Base-by-base conservation (phyloP, 2,888 invertebrate species). In the Leucophenga maculata region DNA sequence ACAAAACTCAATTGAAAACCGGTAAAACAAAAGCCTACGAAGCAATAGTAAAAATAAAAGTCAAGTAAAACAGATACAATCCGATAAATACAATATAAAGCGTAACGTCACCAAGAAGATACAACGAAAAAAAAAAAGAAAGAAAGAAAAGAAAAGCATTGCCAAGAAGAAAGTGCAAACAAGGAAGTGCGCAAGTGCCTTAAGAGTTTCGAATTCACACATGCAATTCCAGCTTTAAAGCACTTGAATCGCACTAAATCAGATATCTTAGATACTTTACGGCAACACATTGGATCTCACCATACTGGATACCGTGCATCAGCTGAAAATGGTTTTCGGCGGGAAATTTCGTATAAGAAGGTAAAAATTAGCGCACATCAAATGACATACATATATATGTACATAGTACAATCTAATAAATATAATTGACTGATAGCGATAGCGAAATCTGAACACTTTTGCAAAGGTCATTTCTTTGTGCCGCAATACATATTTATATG, bases 331-430 rank as follows among this genome's bases (percentile, higher is more conserved):
- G 88, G 88, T 88, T 77, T 88, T 88, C 81, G 88, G 88, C 79
- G 89, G 88, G 82, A 87, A 88, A 82, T 88, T 88, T 86, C 88
- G 88, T 77, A 86, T 88, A 75, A 85, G 88, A 88, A 88, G 88
- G 88, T 88, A 87, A 83, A 75, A 60, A 8, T 39, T 32, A 67
- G 69, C 70, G 73, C 69, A 62, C 44, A 22, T 32, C 9, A 18
- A 46, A 20, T 44, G 32, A 31, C 44, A 62, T 20, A n/a, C n/a
- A n/a, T n/a, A n/a, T n/a, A n/a, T n/a, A n/a, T n/a, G n/a, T n/a
- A n/a, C n/a, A 16, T 44, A 54, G 32, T 60, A 52, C n/a, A 67
- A 52, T 16, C 52, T 3, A 18, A 16, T 16, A 52, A 52, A 16
- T 9, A 18, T 52, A 52, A 18, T 16, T 9, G 14, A 4, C 52